phyloP scores from a whole-genome alignment of 2,888 invertebrate species.

The Ypsolopha sequella region DNA sequence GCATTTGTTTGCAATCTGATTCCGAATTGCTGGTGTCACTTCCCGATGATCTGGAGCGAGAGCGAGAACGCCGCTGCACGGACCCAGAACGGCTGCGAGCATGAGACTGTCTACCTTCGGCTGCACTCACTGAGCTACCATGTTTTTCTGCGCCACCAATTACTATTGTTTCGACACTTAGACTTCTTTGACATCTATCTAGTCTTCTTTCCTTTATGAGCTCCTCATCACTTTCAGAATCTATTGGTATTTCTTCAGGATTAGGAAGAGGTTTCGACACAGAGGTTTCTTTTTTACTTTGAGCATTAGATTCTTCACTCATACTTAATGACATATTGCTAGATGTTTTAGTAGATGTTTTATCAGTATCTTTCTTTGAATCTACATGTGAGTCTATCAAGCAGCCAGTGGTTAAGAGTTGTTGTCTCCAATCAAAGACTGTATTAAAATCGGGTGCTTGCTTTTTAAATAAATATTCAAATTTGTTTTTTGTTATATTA shows the following conservation, averaged over 20 bases:
- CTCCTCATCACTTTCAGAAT: constrained; percentile 43
- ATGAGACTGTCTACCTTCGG: constrained; percentile 28
- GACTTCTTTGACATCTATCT: constrained; percentile 24
- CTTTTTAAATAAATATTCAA: constrained; percentile 50
- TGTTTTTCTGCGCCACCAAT: constrained; percentile 19
- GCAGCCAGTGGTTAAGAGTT: constrained; percentile 49
- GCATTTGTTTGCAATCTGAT: constrained; percentile 32
- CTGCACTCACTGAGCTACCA: constrained; percentile 27
- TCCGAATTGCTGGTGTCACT: constrained; percentile 46
- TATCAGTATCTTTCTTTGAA: constrained; percentile 10
- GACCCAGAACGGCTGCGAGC: constrained; percentile 32
- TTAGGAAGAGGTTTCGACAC: constrained; percentile 26
- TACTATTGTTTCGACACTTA: constrained; percentile 46
- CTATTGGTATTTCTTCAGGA: constrained; percentile 51
- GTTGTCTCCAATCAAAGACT: constrained; percentile 57
- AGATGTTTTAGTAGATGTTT: background rate
- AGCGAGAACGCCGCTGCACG: constrained; percentile 28
- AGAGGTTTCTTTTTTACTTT: constrained; percentile 12
- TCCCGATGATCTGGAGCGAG: constrained; percentile 43
- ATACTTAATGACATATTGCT: background rate
- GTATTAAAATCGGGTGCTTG: constrained; percentile 63
- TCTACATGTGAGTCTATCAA: constrained; percentile 45
- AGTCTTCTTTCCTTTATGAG: background rate
- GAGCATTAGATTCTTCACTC: background rate
- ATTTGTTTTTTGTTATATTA: constrained; percentile 48